These are phyloP conservation scores for Pantherophis vulpinus DNA, from an alignment of 2,797 vertebrate genomes.

Conservation along the genomic window DNA sequence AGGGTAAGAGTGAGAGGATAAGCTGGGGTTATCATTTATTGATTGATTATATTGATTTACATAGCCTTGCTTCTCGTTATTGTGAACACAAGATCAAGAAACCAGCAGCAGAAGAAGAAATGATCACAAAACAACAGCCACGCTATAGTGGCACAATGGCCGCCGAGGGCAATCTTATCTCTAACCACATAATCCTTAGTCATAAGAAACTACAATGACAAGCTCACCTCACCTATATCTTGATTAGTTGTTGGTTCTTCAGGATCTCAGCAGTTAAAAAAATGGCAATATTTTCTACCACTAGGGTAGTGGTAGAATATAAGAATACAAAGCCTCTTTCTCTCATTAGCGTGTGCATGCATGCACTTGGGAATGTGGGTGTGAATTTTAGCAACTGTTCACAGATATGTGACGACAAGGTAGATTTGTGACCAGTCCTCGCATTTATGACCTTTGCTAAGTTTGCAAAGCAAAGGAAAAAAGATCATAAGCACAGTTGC, in stretches of 20 bases:
- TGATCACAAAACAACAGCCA: not conserved
- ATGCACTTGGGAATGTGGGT: not conserved
- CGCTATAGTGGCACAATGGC: not conserved
- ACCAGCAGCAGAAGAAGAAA: not conserved
- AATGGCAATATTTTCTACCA: not conserved
- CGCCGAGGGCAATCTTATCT: not conserved
- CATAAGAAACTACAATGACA: not conserved
- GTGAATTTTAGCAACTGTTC: not conserved
- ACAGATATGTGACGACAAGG: not conserved
- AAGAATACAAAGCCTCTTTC: not conserved
- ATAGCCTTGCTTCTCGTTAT: not conserved
- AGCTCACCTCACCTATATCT: not conserved
- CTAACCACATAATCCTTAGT: not conserved
- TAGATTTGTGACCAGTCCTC: not conserved
- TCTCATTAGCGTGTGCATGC: not conserved
- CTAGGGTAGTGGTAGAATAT: not conserved
- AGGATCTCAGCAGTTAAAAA: not conserved
- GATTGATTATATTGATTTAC: not conserved
- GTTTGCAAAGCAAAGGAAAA: not conserved
- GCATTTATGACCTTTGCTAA: not conserved
- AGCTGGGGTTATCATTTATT: not conserved
- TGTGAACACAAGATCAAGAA: not conserved
- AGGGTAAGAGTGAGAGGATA: not conserved
- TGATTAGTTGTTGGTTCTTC: not conserved
- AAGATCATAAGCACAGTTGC: not conserved